Evolutionary conservation across 2,888 invertebrate genomes (phyloP).

Genomic region (Ormyrus nitidulus): DNA sequence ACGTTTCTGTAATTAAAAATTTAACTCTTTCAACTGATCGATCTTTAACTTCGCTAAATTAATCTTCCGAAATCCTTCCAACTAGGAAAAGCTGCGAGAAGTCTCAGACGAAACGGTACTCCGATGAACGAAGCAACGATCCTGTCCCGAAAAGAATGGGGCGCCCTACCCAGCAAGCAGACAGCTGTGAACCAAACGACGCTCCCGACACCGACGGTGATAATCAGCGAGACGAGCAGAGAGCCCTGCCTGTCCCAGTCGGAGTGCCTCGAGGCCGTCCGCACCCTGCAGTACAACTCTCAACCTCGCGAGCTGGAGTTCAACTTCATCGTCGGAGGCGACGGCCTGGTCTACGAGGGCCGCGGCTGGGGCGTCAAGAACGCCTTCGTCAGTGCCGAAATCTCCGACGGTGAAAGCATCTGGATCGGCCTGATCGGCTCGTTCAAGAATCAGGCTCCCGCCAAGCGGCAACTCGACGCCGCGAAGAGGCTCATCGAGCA

Average conservation of each 20-base stretch:
- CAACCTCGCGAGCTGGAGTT: conserved; percentile 77
- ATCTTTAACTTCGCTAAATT: too few species aligned
- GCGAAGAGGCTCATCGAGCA: conserved; percentile 62
- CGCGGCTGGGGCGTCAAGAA: conserved; percentile 86
- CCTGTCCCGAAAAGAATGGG: too few species aligned
- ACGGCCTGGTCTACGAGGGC: conserved; percentile 85
- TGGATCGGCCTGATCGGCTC: conserved; percentile 86
- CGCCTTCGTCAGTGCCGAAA: conserved; percentile 83
- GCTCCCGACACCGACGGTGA: too few species aligned
- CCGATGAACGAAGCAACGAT: too few species aligned
- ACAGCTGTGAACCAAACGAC: too few species aligned
- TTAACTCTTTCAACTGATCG: too few species aligned
- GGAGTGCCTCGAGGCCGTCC: conserved; percentile 62
- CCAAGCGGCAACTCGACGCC: conserved; percentile 78
- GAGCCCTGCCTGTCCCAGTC: conserved; percentile 67
- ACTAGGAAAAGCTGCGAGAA: too few species aligned
- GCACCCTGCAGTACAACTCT: conserved; percentile 62
- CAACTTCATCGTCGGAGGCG: conserved; percentile 88
- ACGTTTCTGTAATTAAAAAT: too few species aligned
- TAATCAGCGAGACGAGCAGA: conserved; percentile 66
- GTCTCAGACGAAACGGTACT: too few species aligned
- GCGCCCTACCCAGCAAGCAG: too few species aligned
- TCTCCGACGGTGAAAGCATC: conserved; percentile 77
- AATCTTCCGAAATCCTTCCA: too few species aligned
- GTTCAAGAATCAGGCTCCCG: conserved; percentile 77